Conservation (phyloP, 1,140 invertebrate genomes). For the Agrilus planipennis region DNA sequence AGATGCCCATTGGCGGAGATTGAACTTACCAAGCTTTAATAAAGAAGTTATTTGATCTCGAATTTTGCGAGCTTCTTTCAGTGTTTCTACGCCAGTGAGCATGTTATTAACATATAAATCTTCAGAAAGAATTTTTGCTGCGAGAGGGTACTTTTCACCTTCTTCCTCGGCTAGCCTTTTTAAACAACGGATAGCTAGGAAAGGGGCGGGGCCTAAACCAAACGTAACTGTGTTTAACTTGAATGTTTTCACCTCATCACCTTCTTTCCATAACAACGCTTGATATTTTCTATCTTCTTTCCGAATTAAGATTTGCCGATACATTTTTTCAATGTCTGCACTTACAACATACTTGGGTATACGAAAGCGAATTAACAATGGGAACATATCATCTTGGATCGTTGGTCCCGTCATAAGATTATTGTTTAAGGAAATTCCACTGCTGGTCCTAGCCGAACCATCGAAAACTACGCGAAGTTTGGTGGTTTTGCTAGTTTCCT, state of each 20-base stretch:
- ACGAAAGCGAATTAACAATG: constrained; percentile 12
- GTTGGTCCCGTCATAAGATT: too few relatives aligned
- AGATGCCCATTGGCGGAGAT: constrained; percentile 3
- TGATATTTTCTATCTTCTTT: constrained; percentile 16
- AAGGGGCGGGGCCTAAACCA: constrained; percentile 11
- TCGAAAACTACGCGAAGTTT: too few relatives aligned
- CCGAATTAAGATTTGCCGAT: constrained; percentile 13
- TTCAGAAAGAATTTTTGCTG: neutral
- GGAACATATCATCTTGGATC: too few relatives aligned
- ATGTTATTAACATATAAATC: constrained; percentile 1
- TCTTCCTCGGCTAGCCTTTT: constrained; percentile 7
- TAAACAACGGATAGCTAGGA: neutral
- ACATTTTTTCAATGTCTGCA: constrained; percentile 18
- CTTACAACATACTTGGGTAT: constrained; percentile 12
- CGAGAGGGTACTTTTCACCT: neutral
- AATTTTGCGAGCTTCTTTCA: constrained; percentile 1
- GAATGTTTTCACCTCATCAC: constrained; percentile 9
- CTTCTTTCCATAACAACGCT: constrained; percentile 27
- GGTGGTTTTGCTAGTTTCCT: too few relatives aligned
- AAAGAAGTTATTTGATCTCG: constrained; percentile 17
- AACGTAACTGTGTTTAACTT: constrained; percentile 11
- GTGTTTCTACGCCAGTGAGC: constrained; percentile 9
- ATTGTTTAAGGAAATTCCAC: too few relatives aligned
- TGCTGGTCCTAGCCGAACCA: too few relatives aligned
- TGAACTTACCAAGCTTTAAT: too few relatives aligned